These are phyloP conservation scores for Morpho deidamia DNA, from an alignment of 2,888 invertebrate species.

Conservation along the genomic window DNA sequence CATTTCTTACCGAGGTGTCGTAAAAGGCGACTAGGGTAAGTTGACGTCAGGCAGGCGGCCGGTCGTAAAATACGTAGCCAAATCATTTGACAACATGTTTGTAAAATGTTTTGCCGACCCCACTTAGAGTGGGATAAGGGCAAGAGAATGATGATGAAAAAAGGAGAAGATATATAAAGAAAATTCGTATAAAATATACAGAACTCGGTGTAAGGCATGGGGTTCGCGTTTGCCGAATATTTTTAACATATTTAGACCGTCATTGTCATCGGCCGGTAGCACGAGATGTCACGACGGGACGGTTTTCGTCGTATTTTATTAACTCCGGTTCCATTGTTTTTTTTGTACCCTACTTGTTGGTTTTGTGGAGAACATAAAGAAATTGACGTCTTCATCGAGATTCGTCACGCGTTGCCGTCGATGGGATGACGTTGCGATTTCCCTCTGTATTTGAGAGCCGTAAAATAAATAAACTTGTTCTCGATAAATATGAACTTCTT, in stretches of 20 bases:
- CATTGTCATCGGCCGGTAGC: conserved; percentile 23
- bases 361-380: conserved; percentile 66
- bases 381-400: conserved; percentile 68
- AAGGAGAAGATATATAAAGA: too few species aligned
- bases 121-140: too few species aligned
- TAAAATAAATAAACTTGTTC: not conserved
- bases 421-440: conserved; percentile 66
- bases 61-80: too few species aligned
- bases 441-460: conserved; percentile 15
- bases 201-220: not conserved
- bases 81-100: too few species aligned
- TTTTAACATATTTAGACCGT: not conserved
- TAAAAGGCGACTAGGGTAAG: too few species aligned
- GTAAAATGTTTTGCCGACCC: too few species aligned
- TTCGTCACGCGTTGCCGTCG: conserved; percentile 64
- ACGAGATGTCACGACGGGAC: conserved; percentile 32
- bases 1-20: too few species aligned
- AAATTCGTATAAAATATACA: not conserved
- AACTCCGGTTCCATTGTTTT: conserved; percentile 33
- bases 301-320: conserved; percentile 34
- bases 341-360: conserved; percentile 64
- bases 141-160: too few species aligned
- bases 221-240: not conserved
- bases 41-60: too few species aligned
- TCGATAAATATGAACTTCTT: not conserved